These are phyloP conservation scores for Fulica atra DNA, from an alignment of 2,113 vertebrate genomes.

Conservation along the genomic window DNA sequence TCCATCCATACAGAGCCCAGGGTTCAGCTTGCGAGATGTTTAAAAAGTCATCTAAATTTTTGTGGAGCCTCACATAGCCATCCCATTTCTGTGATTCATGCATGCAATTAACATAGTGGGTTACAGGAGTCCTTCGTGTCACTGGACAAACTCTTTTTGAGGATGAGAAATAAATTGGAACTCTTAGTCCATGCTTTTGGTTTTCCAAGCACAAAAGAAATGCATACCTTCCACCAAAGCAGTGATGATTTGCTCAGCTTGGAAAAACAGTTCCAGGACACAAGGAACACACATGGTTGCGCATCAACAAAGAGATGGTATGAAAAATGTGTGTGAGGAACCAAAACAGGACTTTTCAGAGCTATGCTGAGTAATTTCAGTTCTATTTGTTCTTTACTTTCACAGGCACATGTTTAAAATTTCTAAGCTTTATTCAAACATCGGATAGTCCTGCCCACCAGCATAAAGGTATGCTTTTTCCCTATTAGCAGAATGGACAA, in stretches of 20 bases:
- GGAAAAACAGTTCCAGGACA: neutral
- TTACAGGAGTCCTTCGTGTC: neutral
- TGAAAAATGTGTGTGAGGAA: conserved; percentile 7
- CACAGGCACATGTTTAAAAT: conserved; percentile 25
- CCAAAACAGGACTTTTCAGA: neutral
- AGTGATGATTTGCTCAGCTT: neutral
- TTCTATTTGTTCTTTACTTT: conserved; percentile 28
- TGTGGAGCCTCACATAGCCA: neutral
- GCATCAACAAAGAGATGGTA: neutral
- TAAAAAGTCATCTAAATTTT: neutral
- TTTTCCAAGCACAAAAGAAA: neutral
- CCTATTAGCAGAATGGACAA: neutral
- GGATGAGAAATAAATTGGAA: neutral
- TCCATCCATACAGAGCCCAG: neutral
- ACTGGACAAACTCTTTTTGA: neutral
- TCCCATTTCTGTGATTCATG: neutral
- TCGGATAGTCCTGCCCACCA: conserved; percentile 14
- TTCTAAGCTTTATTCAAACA: neutral
- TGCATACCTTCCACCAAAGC: neutral
- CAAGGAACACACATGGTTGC: neutral
- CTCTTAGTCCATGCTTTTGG: neutral
- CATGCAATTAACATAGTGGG: neutral
- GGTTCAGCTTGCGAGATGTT: neutral
- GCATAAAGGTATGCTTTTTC: neutral
- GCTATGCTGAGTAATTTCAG: neutral